Evolutionary conservation across 35 echinoderm and acorn worm genomes (phyloP), one percentile per base, ranked within the genome.

Genomic region (Amphiura filiformis): DNA sequence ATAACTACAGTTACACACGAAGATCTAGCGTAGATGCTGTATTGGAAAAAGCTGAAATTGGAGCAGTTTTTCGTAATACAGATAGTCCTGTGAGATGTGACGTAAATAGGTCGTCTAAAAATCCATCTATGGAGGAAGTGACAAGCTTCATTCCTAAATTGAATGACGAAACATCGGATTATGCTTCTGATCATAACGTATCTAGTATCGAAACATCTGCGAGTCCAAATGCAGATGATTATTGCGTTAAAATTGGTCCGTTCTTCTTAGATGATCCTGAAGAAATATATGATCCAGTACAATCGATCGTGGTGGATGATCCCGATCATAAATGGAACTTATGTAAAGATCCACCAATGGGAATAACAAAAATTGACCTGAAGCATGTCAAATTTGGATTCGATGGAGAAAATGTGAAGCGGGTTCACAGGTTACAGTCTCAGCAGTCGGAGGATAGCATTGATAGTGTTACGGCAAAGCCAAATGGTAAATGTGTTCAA

Each of bases 171-270:
- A 70, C 61, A 1, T 15, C 61, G 17, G 61, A 70, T 1, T 70
- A n/a, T n/a, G 61, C 61, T 15, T 70, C 61, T 5, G 61, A 70
- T 70, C 11, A 15, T 4, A 70, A 70, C 26, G 28, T 70, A 4
- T 3, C 28, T 11, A 70, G 17, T 26, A 30, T 70, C 2, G 61
- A 15, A 70, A 47, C 41, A 9, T 47, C 41, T 9, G 17, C 41
- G 17, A 18, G 28, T 23, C 61, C 61, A 23, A 7, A 52, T 7
- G 7, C 44, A 11, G 61, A 70, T 15, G 26, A 70, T 30, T 70
- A 70, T 70, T 70, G 26, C 26, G 26, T 70, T 30, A 93, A 84
- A 79, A 82, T 93, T 13, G 91, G 91, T 77, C 91, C 91, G 2
- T 93, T 93, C 40, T 83, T 88, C 20, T 34, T 88, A 1, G 84